Conservation (phyloP, 2,113 vertebrate genomes). For the Mustela lutreola region DNA sequence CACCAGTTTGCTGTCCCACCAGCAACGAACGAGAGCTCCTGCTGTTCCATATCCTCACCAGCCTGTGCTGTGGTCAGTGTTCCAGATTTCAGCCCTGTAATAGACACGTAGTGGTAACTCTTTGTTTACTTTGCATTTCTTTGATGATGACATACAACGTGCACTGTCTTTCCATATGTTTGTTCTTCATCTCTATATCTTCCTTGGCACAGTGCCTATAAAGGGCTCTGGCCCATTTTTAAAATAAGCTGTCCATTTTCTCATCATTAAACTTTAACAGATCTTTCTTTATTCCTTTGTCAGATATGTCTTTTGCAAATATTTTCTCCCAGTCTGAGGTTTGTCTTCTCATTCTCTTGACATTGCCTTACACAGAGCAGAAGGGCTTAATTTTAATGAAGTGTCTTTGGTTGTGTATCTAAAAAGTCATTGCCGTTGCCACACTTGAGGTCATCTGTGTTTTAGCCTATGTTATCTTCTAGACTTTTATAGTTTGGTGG, state of each 20-base stretch:
- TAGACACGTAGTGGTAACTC: too few relatives aligned
- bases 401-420: neutral
- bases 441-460: neutral
- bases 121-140: neutral
- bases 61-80: neutral
- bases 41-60: too few relatives aligned
- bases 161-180: neutral
- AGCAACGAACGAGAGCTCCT: neutral
- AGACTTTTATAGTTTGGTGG: neutral
- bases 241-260: neutral
- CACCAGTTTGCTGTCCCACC: neutral
- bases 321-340: neutral
- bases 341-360: neutral
- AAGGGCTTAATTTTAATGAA: neutral
- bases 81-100: neutral
- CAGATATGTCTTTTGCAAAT: neutral
- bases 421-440: neutral
- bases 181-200: neutral
- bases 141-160: too few relatives aligned
- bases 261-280: neutral
- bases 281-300: neutral
- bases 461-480: neutral
- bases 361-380: neutral
- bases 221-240: neutral
- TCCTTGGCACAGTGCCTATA: neutral